These are phyloP conservation scores for Ephialtes manifestator DNA, from an alignment of 2,888 invertebrate genomes.

Conservation along the genomic window DNA sequence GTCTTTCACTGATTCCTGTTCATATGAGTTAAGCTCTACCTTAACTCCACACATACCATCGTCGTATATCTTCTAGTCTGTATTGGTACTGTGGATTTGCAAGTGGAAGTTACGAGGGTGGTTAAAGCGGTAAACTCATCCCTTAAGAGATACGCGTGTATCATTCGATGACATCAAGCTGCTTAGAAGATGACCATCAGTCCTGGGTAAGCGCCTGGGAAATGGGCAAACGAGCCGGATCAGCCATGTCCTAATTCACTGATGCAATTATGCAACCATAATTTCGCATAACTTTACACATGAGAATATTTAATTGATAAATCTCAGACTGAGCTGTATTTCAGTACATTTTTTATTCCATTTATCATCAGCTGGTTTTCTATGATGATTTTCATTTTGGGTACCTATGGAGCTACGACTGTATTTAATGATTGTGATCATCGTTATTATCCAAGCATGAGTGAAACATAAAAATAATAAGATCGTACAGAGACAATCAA, in stretches of 20 bases:
- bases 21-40: slow-evolving; percentile 6
- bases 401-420: no score
- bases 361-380: not conserved
- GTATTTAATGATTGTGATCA: no score
- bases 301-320: not conserved
- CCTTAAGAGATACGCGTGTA: not conserved
- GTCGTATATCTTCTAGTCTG: not conserved
- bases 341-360: not conserved
- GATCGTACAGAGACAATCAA: no score
- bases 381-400: not conserved
- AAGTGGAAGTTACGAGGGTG: not conserved
- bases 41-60: not conserved
- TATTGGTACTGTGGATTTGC: slow-evolving; percentile 5
- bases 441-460: not conserved
- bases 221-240: slow-evolving; percentile 29
- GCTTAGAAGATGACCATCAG: slow-evolving; percentile 71
- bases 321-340: not conserved
- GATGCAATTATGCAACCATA: not conserved
- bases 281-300: not conserved
- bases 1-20: slow-evolving; percentile 48
- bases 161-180: slow-evolving; percentile 74
- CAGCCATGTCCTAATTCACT: slow-evolving; percentile 13
- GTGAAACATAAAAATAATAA: no score
- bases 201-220: slow-evolving; percentile 9
- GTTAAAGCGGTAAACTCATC: slow-evolving; percentile 4